phyloP scores from a whole-genome alignment of 2,888 invertebrate genomes.

The Phymatocera aterrima region DNA sequence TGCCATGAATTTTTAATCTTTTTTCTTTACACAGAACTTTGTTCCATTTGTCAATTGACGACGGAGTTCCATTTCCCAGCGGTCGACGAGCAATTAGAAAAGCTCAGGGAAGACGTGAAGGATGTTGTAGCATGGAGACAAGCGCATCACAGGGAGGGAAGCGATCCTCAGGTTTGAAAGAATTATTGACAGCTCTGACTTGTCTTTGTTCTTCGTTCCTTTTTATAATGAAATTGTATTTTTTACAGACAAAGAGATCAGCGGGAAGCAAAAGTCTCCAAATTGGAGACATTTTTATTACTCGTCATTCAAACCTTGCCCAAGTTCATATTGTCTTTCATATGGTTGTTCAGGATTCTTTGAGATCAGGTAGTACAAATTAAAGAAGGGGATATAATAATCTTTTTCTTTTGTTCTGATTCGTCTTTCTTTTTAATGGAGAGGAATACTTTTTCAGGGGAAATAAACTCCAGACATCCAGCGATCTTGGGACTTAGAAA shows the following conservation, averaged over 20 bases:
- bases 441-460: conserved; percentile 78
- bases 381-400: neutral
- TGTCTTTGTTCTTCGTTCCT: neutral
- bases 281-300: conserved; percentile 91
- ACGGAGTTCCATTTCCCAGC: conserved; percentile 97
- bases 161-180: conserved; percentile 66
- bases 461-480: conserved; percentile 97
- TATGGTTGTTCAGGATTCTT: conserved; percentile 91
- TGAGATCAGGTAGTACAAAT: conserved; percentile 75
- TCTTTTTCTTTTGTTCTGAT: neutral
- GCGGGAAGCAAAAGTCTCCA: conserved; percentile 80
- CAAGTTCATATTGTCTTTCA: conserved; percentile 98
- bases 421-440: neutral
- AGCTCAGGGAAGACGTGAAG: conserved; percentile 79
- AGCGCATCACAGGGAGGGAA: conserved; percentile 69
- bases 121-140: conserved; percentile 77
- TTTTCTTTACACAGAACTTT: conserved; percentile 79
- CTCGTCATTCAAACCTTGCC: conserved; percentile 94
- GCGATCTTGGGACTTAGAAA: conserved; percentile 96
- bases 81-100: conserved; percentile 90
- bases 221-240: conserved; percentile 10
- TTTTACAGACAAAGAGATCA: conserved; percentile 68
- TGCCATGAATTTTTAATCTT: neutral
- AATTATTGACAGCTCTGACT: no score
- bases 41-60: conserved; percentile 84